Evolutionary conservation across 2,888 invertebrate genomes (phyloP).

Genomic region (Laspeyria flexula): DNA sequence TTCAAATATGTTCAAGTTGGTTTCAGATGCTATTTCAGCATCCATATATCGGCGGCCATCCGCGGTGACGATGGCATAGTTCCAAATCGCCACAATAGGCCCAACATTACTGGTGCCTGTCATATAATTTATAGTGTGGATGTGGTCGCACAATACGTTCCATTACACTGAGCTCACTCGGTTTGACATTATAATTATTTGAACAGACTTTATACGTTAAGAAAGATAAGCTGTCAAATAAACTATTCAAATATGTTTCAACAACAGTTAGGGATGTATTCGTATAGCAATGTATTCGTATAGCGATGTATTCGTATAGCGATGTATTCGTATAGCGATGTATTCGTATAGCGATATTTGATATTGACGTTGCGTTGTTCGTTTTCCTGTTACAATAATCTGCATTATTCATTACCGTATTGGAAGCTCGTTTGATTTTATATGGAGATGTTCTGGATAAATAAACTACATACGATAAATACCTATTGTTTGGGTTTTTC

Average conservation of each 20-base stretch:
- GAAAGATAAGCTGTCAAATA: neutral
- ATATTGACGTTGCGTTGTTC: too few species aligned
- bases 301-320: too few species aligned
- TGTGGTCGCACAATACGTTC: slow-evolving; percentile 65
- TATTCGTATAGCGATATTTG: too few species aligned
- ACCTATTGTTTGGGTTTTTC: too few species aligned
- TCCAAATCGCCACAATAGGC: slow-evolving; percentile 69
- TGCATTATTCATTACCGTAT: too few species aligned
- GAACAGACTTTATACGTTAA: slow-evolving; percentile 34
- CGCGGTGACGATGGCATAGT: slow-evolving; percentile 64
- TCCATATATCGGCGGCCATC: slow-evolving; percentile 48
- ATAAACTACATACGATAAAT: too few species aligned
- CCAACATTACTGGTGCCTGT: slow-evolving; percentile 53
- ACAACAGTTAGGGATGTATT: neutral
- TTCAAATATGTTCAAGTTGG: slow-evolving; percentile 23
- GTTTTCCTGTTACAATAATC: too few species aligned
- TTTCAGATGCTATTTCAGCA: slow-evolving; percentile 45
- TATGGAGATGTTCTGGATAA: too few species aligned
- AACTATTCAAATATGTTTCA: neutral
- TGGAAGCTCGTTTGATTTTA: too few species aligned
- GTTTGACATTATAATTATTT: slow-evolving; percentile 24
- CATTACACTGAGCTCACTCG: slow-evolving; percentile 66
- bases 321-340: too few species aligned
- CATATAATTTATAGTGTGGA: slow-evolving; percentile 68
- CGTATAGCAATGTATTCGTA: too few species aligned